These are phyloP conservation scores for Ovis aries DNA, from an alignment of 2,113 vertebrate genomes.

Conservation along the genomic window ARS-UI_Ramb_v3.0 NC_056074.1:42500501-42501000, in stretches of 20 bases:
- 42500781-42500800: neutral
- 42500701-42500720: neutral
- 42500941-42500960: neutral
- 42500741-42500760: neutral
- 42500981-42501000: too few species aligned
- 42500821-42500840: neutral
- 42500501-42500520: neutral
- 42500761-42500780: neutral
- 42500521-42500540: neutral
- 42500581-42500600: neutral
- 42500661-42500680: rapidly evolving
- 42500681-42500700: neutral
- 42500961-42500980: neutral
- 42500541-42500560: neutral
- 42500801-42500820: neutral
- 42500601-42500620: rapidly evolving
- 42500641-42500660: neutral
- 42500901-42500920: neutral
- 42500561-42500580: rapidly evolving
- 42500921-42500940: neutral
- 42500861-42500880: neutral
- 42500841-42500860: rapidly evolving
- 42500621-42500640: neutral
- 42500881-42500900: neutral
- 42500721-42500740: rapidly evolving